Evolutionary conservation across 2,888 invertebrate genomes (phyloP), one percentile per base, ranked within the genome.

Genomic region (Xylota segnis): DNA sequence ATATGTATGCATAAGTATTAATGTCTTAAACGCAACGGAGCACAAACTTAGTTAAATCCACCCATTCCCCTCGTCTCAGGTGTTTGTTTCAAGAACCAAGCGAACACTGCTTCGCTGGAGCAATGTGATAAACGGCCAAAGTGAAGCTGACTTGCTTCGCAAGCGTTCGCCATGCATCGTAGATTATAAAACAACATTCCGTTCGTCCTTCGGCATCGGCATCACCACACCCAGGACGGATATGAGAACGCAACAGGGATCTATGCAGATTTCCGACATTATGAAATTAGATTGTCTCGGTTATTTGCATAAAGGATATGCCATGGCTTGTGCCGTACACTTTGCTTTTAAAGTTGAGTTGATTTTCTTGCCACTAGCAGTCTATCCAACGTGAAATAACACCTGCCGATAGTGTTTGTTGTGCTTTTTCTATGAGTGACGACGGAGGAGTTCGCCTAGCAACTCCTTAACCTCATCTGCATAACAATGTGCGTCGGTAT

Each of bases 221-320:
- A n/a, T n/a, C n/a, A n/a, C n/a, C n/a, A n/a, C n/a, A n/a, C 6
- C 37, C 14, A 47, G n/a, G 43, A 9, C 16, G 66, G 75, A 77
- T 61, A 50, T 65, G 40, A 16, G 47, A 56, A 58, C 34, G 63
- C 78, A 78, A 65, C 71, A 56, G 56, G 37, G 71, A 71, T 63
- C 56, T 34, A 32, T 63, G 56, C 63, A 71, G 71, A 78, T 78
- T 71, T 78, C 37, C 71, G 34, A 58, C 65, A 58, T 65, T 71
- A 56, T 71, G 47, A 71, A 78, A 78, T 78, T 65, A 78, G 63
- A 78, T 78, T 71, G 71, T 63, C 71, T 56, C 56, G 56, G 63
- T 47, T 71, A 78, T 78, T 78, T 78, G 71, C 71, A 71, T 78
- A 71, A 78, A 71, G 71, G 78, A 65, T 71, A 47, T 56, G 47